Evolutionary conservation across 2,888 invertebrate species (phyloP), one percentile per base, ranked within the genome.

Genomic region (Helobdella robusta): DNA sequence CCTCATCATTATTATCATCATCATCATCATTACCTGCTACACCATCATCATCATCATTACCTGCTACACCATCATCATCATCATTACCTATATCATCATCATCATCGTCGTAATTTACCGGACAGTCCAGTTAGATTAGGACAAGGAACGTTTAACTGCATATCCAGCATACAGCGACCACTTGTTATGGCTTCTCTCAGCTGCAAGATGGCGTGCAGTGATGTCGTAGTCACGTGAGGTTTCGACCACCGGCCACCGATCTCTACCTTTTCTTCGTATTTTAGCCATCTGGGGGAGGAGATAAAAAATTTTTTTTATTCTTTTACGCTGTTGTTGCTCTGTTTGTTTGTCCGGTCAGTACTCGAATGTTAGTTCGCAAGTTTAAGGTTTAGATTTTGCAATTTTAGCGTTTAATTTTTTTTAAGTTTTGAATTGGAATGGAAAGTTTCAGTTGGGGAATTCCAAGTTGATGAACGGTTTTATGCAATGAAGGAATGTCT

Each of bases 191-290:
- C 85, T 77, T 89, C 91, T 73, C 97, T 84, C 66, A 98, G 82
- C 80, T 98, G 95, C 78, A 97, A 94, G 36, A 98, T 83, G 0
- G 97, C 91, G 79, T 97, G 97, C 64, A 98, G 83, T 3, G 95
- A 94, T 44, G 98, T 83, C 0, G 97, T 97, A 44, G 95, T 94
- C 40, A 97, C 97, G 82, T 84, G 83, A 4, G 84, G 84, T 79
- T 97, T 98, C 18, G 94, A 95, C 97, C 97, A 98, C 67, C 97
- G 84, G 78, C 94, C 93, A 68, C 95, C 95, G 82, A 94, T 94
- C 80, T 98, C 97, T 1, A 98, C 95, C 78, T 95, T 94, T 73
- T 83, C 82, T 71, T 83, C 82, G 72, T 82, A 82, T 71, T 83
- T 83, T 61, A 82, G 75, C 81, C 82, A 82, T 68, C 82, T 81